phyloP scores from a whole-genome alignment of 37 sponge, comb jelly and placozoan species.

The Mnemiopsis leidyi region DNA sequence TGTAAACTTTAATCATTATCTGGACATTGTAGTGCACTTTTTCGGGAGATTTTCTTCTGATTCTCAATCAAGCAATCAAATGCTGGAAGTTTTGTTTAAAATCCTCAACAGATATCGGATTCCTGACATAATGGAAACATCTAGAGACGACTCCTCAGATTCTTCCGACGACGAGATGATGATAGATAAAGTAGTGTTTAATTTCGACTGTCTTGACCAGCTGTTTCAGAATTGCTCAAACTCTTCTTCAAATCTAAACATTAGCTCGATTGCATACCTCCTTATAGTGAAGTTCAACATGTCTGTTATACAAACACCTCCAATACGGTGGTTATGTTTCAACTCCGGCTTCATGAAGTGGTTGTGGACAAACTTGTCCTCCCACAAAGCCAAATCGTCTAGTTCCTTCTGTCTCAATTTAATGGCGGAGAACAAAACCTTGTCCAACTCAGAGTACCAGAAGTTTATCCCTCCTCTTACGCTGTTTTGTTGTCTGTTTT shows the following conservation, averaged over 20 bases:
- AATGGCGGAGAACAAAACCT: conserved; percentile 23
- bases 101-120: background rate
- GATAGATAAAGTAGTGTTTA: background rate
- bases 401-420: background rate
- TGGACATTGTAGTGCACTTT: background rate
- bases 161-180: conserved; percentile 23
- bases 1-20: background rate
- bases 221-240: background rate
- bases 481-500: background rate
- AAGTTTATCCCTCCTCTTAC: conserved; percentile 2
- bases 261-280: background rate
- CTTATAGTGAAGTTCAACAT: conserved; percentile 14
- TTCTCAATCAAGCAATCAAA: background rate
- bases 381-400: background rate
- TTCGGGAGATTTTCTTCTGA: background rate
- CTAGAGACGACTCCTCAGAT: background rate
- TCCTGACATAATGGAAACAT: background rate
- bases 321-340: conserved; percentile 20
- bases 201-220: background rate
- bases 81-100: conserved; percentile 8
- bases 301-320: conserved; percentile 15
- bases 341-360: background rate
- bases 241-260: background rate
- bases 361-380: background rate
- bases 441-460: conserved; percentile 35